These are phyloP conservation scores for Xenopus laevis DNA, from an alignment of 2,113 vertebrate species.

Conservation along the genomic window DNA sequence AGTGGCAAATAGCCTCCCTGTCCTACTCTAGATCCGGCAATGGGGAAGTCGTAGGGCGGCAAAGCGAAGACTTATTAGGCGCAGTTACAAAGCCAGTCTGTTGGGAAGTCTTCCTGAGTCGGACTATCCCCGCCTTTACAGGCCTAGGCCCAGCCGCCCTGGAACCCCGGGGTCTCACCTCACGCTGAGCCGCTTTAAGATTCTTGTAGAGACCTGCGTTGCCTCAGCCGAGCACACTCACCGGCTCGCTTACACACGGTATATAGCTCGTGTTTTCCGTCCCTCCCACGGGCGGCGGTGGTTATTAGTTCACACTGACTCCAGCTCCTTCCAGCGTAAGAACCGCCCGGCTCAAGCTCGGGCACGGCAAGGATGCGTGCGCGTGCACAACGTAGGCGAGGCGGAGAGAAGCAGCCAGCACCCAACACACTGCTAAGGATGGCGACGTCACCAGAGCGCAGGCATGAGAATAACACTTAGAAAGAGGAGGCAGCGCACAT, in stretches of 20 bases:
- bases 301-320: constrained; percentile 29
- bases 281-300: constrained; percentile 33
- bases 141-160: background rate
- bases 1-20: too few species aligned
- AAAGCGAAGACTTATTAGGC: too few species aligned
- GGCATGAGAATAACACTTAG: background rate
- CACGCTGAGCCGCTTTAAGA: background rate
- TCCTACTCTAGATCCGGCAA: too few species aligned
- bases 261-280: background rate
- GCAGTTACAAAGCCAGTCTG: too few species aligned
- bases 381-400: background rate
- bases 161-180: background rate
- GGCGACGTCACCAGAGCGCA: constrained; percentile 1
- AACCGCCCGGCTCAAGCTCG: constrained; percentile 35
- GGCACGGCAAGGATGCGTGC: constrained; percentile 5
- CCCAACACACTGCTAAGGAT: background rate
- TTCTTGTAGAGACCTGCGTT: background rate
- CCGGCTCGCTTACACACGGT: constrained; percentile 1
- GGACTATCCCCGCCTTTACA: too few species aligned
- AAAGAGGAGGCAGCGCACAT: background rate
- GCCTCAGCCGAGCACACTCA: background rate
- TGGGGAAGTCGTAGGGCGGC: too few species aligned
- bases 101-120: too few species aligned
- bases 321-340: background rate
- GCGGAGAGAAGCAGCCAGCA: background rate